These are phyloP conservation scores for Hirundichthys speculiger DNA, from an alignment of 2,113 vertebrate genomes.

Conservation along the genomic window DNA sequence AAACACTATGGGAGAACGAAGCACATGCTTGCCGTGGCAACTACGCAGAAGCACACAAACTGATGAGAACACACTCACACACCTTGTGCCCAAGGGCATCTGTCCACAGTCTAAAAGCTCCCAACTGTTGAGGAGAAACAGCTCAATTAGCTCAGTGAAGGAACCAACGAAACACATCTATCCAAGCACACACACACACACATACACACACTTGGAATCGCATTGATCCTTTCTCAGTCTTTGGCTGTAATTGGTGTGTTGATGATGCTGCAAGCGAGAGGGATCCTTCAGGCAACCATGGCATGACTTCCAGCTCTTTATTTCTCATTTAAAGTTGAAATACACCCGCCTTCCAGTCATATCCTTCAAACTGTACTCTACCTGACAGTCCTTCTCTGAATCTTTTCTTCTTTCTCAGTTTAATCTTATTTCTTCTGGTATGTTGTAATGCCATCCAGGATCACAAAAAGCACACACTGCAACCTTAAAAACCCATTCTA, in stretches of 20 bases:
- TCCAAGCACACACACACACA: conserved; percentile 54
- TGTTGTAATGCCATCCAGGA: conserved; percentile 35
- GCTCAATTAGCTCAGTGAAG: conserved; percentile 79
- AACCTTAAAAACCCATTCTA: conserved; percentile 53
- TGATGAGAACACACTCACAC: conserved; percentile 54
- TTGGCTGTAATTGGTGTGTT: conserved; percentile 78
- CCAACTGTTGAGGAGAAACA: conserved; percentile 82
- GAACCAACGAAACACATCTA: conserved; percentile 73
- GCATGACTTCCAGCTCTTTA: conserved; percentile 75
- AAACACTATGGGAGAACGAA: conserved; percentile 53
- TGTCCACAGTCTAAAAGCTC: conserved; percentile 78
- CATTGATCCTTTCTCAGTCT: conserved; percentile 77
- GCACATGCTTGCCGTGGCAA: conserved; percentile 60
- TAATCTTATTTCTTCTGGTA: conserved; percentile 54
- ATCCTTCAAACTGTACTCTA: conserved; percentile 45
- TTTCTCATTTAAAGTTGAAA: conserved; percentile 78
- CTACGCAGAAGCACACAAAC: conserved; percentile 55
- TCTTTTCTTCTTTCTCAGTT: conserved; percentile 39
- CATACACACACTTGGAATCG: conserved; percentile 47
- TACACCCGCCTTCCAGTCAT: conserved; percentile 58
- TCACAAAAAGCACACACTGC: conserved; percentile 35
- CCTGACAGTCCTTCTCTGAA: conserved; percentile 55
- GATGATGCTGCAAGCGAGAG: conserved; percentile 75
- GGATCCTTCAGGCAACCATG: conserved; percentile 71
- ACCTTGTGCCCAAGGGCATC: conserved; percentile 80